phyloP scores from a whole-genome alignment of 2,797 vertebrate genomes.

The Delichon dasypus region DNA sequence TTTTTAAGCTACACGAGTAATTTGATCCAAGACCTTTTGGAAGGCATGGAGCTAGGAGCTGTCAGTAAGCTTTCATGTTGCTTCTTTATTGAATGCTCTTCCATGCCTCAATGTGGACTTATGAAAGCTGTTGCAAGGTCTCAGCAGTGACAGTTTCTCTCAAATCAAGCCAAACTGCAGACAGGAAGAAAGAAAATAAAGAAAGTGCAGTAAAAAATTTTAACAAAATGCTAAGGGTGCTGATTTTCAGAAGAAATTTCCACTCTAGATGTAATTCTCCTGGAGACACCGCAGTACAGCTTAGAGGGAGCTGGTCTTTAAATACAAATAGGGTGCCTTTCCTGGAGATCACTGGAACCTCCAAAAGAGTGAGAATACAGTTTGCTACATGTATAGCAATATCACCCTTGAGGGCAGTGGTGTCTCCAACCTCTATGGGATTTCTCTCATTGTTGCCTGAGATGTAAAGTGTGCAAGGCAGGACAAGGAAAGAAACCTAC shows the following conservation, averaged over 20 bases:
- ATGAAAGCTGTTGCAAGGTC: background rate
- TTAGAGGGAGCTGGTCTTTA: background rate
- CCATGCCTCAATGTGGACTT: background rate
- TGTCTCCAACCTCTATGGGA: background rate
- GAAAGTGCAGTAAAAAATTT: background rate
- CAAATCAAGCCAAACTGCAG: background rate
- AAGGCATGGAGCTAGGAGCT: background rate
- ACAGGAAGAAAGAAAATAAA: background rate
- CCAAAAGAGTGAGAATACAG: background rate
- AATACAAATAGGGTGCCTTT: background rate
- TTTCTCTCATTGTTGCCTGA: background rate
- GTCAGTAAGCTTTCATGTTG: background rate
- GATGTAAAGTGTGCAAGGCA: background rate
- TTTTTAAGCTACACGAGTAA: background rate
- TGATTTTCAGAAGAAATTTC: background rate
- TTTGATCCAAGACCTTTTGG: background rate
- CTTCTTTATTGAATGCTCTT: background rate
- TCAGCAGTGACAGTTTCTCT: background rate
- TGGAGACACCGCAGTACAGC: background rate
- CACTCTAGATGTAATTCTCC: background rate
- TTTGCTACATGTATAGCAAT: background rate
- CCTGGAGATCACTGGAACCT: background rate
- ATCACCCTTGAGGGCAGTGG: background rate
- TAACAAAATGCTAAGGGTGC: background rate
- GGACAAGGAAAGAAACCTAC: background rate